Conservation (phyloP, 2,888 invertebrate species). For the Drosophila heteroneura region DNA sequence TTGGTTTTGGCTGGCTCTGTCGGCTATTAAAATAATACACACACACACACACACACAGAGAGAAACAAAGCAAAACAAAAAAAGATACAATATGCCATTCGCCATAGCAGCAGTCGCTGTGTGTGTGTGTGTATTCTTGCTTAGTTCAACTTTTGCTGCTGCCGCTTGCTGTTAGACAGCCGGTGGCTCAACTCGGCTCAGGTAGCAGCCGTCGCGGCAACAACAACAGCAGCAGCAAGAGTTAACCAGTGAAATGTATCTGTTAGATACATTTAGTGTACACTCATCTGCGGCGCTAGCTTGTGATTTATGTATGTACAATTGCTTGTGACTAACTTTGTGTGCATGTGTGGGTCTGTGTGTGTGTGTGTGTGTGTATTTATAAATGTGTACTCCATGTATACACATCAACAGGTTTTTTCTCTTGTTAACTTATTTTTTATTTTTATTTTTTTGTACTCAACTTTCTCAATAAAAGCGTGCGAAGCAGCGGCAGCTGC, state of each 20-base stretch:
- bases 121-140: conserved; percentile 26
- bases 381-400: background rate
- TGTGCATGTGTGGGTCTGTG: conserved; percentile 5
- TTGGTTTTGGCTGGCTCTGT: conserved; percentile 39
- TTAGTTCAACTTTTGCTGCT: conserved; percentile 46
- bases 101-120: conserved; percentile 29
- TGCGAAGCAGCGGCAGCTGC: conserved; percentile 39
- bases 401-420: conserved; percentile 62
- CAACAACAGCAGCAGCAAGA: conserved; percentile 8
- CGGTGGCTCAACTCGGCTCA: conserved; percentile 58
- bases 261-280: conserved; percentile 73
- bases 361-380: conserved; percentile 1
- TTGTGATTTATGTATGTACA: conserved; percentile 58
- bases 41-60: conserved; percentile 3
- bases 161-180: conserved; percentile 59
- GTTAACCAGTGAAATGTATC: conserved; percentile 69
- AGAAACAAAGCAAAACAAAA: conserved; percentile 13
- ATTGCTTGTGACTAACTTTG: conserved; percentile 20
- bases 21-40: conserved; percentile 11
- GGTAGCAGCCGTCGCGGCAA: conserved; percentile 54
- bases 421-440: conserved; percentile 2
- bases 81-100: conserved; percentile 45
- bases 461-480: conserved; percentile 52
- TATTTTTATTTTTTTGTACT: conserved; percentile 6
- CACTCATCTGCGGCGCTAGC: conserved; percentile 58